phyloP scores from a whole-genome alignment of 2,797 vertebrate genomes.

The Rousettus madagascariensis region DNA sequence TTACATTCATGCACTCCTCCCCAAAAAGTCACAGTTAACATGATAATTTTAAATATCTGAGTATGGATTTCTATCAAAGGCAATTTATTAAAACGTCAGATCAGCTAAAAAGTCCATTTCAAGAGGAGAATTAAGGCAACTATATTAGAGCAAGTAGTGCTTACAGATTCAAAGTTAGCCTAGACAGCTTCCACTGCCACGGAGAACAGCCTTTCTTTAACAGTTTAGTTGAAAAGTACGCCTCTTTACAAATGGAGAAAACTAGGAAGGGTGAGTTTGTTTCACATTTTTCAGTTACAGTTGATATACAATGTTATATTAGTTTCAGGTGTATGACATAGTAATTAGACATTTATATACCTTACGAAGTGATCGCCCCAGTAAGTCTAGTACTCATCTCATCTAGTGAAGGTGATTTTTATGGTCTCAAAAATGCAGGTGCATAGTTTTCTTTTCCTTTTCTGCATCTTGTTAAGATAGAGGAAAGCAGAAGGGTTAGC shows the following conservation, averaged over 20 bases:
- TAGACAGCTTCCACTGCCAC: conserved; percentile 44
- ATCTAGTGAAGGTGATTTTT: neutral
- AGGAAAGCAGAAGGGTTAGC: neutral
- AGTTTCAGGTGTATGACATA: neutral
- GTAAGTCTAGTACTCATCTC: neutral
- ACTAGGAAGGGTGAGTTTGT: neutral
- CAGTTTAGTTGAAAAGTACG: conserved; percentile 14
- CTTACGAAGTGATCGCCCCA: neutral
- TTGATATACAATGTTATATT: neutral
- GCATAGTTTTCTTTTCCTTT: neutral
- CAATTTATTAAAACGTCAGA: conserved; percentile 53
- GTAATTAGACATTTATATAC: neutral
- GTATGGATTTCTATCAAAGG: conserved; percentile 20
- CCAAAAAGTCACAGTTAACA: conserved; percentile 30
- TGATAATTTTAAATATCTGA: conserved; percentile 41
- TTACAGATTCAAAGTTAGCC: conserved; percentile 62
- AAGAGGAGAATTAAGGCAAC: neutral
- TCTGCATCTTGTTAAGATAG: neutral
- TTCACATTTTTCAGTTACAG: neutral
- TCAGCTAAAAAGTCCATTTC: conserved; percentile 29
- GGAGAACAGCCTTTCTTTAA: neutral
- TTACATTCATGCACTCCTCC: neutral
- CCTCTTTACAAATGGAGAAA: conserved; percentile 51
- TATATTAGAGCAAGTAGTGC: neutral
- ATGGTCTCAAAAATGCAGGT: conserved; percentile 34